Conservation (phyloP, 2,113 vertebrate genomes). For the Lepisosteus osseus region DNA sequence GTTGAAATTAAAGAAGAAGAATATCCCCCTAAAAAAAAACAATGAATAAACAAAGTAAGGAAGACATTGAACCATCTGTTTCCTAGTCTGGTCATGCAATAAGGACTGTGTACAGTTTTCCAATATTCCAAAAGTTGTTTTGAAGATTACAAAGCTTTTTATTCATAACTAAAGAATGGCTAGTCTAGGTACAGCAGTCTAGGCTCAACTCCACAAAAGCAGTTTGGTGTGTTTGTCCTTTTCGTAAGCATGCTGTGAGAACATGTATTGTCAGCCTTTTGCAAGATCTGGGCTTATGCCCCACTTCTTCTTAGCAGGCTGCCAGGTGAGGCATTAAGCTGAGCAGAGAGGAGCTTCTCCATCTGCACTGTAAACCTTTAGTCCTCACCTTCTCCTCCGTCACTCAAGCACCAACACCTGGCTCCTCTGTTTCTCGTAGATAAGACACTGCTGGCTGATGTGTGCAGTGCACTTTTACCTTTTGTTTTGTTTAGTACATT, state of each 20-base stretch:
- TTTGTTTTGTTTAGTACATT: conserved; percentile 2
- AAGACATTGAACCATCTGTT: neutral
- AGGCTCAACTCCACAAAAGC: neutral
- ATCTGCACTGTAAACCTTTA: no score
- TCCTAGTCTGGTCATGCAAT: neutral
- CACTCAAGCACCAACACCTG: no score
- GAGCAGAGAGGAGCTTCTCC: no score
- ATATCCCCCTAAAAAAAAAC: conserved; percentile 11
- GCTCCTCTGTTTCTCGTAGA: conserved; percentile 43
- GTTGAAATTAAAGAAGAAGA: neutral
- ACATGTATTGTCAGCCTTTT: no score
- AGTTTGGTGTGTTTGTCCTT: no score
- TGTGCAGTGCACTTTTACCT: neutral
- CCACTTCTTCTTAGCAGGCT: no score
- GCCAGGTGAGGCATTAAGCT: no score
- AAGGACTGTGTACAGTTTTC: no score
- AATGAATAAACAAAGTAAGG: neutral
- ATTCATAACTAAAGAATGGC: conserved; percentile 18
- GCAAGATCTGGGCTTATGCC: no score
- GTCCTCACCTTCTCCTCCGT: no score
- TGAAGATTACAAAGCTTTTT: neutral
- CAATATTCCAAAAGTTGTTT: no score
- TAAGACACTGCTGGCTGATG: conserved; percentile 30
- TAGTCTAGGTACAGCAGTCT: neutral
- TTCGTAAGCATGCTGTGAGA: no score